Conservation (phyloP, 2,113 vertebrate species). For the Microcebus ravelobensis region DNA sequence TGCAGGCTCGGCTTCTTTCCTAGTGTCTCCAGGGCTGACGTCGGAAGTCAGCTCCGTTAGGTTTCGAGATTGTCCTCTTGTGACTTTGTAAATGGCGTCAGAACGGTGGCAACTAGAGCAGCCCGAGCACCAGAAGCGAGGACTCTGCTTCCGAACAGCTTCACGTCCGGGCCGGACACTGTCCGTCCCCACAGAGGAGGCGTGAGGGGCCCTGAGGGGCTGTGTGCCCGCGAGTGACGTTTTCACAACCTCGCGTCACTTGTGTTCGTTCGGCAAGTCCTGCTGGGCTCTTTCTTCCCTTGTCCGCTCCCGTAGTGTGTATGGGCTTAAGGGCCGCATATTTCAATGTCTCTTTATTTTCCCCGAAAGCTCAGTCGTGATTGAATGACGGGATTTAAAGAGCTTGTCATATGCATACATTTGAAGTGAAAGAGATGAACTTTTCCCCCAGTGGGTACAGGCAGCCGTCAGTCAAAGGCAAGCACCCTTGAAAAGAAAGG, state of each 20-base stretch:
- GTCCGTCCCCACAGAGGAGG: not conserved
- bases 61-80: fast-evolving
- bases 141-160: not conserved
- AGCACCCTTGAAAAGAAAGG: not conserved
- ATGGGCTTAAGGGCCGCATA: not conserved
- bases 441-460: not conserved
- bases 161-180: not conserved
- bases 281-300: not conserved
- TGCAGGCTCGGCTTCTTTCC: too few species aligned
- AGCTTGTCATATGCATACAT: not conserved
- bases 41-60: fast-evolving
- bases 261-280: not conserved
- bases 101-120: fast-evolving
- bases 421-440: not conserved
- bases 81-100: not conserved
- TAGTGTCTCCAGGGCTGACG: not conserved
- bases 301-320: not conserved
- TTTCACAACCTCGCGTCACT: not conserved
- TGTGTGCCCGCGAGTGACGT: not conserved
- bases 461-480: not conserved
- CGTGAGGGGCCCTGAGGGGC: fast-evolving
- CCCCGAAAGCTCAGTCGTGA: not conserved
- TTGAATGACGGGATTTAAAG: not conserved
- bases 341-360: not conserved
- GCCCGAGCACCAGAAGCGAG: not conserved